Conservation (phyloP, 1,140 invertebrate genomes). For the Philopotamus ludificatus region DNA sequence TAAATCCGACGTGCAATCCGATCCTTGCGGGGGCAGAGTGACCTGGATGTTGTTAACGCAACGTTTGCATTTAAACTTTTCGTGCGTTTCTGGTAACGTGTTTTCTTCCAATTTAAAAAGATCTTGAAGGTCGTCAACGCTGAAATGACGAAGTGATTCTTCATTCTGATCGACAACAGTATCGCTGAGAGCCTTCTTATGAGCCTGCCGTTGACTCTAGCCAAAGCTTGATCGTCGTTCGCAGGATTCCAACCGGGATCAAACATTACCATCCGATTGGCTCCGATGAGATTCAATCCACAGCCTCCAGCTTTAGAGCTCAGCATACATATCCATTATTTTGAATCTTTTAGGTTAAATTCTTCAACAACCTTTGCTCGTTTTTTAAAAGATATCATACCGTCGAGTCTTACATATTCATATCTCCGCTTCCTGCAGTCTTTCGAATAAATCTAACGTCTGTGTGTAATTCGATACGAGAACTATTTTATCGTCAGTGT, state of each 20-base stretch:
- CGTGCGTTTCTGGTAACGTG: conserved; percentile 92
- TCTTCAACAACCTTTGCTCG: conserved; percentile 93
- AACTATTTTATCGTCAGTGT: conserved; percentile 94
- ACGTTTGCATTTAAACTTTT: conserved; percentile 92
- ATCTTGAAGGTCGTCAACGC: conserved; percentile 86
- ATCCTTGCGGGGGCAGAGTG: conserved; percentile 80
- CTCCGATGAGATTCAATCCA: conserved; percentile 90
- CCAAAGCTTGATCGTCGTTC: conserved; percentile 99
- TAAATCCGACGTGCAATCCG: conserved; percentile 93
- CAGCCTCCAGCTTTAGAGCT: conserved; percentile 98
- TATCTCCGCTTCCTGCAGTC: conserved; percentile 75
- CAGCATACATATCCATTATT: conserved; percentile 95
- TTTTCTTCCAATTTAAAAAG: conserved; percentile 87
- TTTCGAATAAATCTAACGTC: conserved; percentile 96
- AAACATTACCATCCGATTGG: conserved; percentile 95
- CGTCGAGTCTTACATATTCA: conserved; percentile 91
- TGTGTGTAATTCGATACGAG: conserved; percentile 99
- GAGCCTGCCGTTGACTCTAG: conserved; percentile 97
- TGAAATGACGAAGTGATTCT: conserved; percentile 94
- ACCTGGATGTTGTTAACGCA: conserved; percentile 94
- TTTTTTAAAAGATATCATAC: conserved; percentile 98
- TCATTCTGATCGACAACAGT: conserved; percentile 98
- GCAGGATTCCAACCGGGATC: conserved; percentile 99
- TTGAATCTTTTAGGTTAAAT: conserved; percentile 88
- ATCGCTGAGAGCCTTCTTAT: conserved; percentile 97